Evolutionary conservation across 2,888 invertebrate genomes (phyloP).

Genomic region (Cephus sareptanus): DNA sequence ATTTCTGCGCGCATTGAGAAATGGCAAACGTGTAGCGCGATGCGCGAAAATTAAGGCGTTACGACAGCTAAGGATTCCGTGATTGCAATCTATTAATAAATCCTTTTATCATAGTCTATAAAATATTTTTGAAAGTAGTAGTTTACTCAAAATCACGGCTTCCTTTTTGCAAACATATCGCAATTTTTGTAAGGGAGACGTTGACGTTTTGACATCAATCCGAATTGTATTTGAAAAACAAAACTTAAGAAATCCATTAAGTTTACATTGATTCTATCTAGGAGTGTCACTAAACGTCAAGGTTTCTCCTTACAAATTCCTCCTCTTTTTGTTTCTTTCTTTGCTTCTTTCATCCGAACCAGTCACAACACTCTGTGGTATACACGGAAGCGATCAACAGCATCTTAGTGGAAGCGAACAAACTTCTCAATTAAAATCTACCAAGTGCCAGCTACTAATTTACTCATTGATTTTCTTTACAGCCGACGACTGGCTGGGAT

Average conservation of each 20-base stretch:
- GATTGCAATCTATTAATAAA: background rate
- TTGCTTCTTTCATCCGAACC: background rate
- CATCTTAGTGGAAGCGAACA: constrained; percentile 46
- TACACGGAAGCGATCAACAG: constrained; percentile 45
- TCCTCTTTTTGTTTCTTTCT: background rate
- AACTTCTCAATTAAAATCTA: constrained; percentile 36
- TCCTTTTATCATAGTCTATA: background rate
- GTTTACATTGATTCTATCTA: background rate
- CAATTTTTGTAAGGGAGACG: background rate
- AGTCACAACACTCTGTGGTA: background rate
- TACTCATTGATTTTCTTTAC: constrained; percentile 49
- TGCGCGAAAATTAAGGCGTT: background rate
- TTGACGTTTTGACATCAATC: background rate
- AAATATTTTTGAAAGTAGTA: background rate
- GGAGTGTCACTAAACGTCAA: background rate
- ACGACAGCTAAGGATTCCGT: background rate
- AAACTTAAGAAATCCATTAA: background rate
- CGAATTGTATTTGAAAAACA: background rate
- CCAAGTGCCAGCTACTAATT: constrained; percentile 50
- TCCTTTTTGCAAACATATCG: background rate
- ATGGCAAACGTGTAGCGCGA: background rate
- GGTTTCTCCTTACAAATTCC: background rate
- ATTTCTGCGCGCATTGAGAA: background rate
- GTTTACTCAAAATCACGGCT: background rate
- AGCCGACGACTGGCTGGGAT: background rate